Base-by-base conservation (phyloP, 2,888 invertebrate genomes). In the Orchestes rusci region DNA sequence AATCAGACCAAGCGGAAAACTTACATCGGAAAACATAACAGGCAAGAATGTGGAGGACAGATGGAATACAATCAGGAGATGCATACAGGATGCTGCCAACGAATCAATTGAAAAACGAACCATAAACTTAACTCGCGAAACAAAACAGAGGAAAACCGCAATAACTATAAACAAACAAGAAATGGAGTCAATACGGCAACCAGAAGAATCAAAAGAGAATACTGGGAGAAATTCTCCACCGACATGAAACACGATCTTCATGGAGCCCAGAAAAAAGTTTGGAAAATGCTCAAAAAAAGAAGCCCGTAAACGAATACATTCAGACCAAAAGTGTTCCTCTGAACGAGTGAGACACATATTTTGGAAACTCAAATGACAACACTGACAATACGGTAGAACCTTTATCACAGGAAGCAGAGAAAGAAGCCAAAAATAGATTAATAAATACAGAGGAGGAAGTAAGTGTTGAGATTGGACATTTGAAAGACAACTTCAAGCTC, bases 221-320 rank as follows among this genome's bases (percentile, higher is more conserved):
- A 30, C 13, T 30, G 31, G 31, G 12, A 30, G 13, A 5, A 30
- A 30, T n/a, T n/a, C n/a, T n/a, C n/a, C n/a, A n/a, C n/a, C n/a
- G n/a, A 30, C 31, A 12, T 10, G 31, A 5, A 30, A 30, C 12
- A 30, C 31, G 8, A 30, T 30, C 13, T 30, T 10, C 5, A 30
- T 30, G 31, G 31, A 30, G 31, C 31, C 12, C 13, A 30, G 13
- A 30, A 12, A n/a, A 12, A 30, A 30, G 16, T 34, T 7, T 34
- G 34, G 37, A 27, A 37, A 13, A 37, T 37, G 27, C 37, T 37
- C 5, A 29, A 15, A 8, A 7, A 30, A 39, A 39, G 16, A 28
- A 29, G 16, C 29, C 28, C 10, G 39, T 39, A 15, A 39, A 39
- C 29, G 29, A 39, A 39, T 29, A 28, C 16, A 16, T 39, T 18